Evolutionary conservation across 2,888 invertebrate species (phyloP).

Genomic region (Cheilosia vernalis): DNA sequence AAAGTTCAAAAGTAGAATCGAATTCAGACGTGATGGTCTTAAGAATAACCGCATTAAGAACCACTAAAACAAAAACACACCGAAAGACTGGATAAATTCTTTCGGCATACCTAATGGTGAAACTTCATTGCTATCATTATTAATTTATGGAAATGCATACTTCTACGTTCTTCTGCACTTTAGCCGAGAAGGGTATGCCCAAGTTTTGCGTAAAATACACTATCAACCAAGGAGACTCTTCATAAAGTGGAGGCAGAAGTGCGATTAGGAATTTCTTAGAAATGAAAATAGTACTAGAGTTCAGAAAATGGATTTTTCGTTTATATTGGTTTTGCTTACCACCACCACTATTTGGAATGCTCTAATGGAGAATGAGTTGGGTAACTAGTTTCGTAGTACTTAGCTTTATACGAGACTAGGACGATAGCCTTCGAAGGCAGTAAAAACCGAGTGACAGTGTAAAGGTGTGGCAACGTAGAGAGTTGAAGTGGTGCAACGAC

Average conservation of each 20-base stretch:
- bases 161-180: neutral
- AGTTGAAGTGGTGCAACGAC: no score
- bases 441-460: no score
- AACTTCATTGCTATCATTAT: conserved; percentile 22
- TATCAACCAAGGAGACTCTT: neutral
- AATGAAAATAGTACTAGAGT: neutral
- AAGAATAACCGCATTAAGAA: conserved; percentile 22
- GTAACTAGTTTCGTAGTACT: no score
- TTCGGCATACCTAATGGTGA: conserved; percentile 1
- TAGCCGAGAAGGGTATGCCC: neutral
- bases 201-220: neutral
- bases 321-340: no score
- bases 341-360: no score
- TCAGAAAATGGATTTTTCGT: no score
- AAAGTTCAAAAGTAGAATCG: conserved; percentile 61
- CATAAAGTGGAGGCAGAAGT: neutral
- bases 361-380: no score
- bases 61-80: conserved; percentile 23
- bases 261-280: neutral
- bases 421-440: no score
- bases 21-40: conserved; percentile 33
- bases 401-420: no score
- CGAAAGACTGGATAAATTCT: conserved; percentile 21
- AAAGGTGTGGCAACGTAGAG: no score
- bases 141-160: conserved; percentile 1